Evolutionary conservation across 2,797 vertebrate genomes (phyloP), one percentile per base, ranked within the genome.

Genomic region (Tauraco hartlaubi): DNA sequence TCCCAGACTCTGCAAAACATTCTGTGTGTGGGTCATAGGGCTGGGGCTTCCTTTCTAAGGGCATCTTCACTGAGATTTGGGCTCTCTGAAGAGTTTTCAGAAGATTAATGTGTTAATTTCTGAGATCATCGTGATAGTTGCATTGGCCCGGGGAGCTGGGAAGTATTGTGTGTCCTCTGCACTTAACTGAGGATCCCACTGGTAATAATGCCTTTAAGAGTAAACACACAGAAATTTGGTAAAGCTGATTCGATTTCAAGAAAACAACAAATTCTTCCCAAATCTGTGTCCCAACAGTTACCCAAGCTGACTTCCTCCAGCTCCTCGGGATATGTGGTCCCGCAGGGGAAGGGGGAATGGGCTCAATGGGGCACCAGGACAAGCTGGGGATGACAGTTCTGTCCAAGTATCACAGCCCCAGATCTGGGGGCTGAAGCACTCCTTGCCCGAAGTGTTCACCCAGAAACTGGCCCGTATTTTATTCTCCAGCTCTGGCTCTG

Each of bases 91-190:
- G 43, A 12, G 8, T 64, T 72, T 68, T 73, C 25, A 41, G 51
- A 55, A 37, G 31, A 44, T 15, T 22, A n/a, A 2, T 6, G 20
- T 7, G 7, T 18, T 41, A 41, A 67, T 74, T 61, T 69, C 39
- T 2, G 3, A 39, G 15, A 35, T 49, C 20, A 44, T 18, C 26
- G 0, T 4, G 0, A 39, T 5, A 14, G 44, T 11, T 46, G 26
- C 35, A 0, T 6, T 41, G 29, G 3, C 23, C 16, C 6, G 6
- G 22, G 61, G n/a, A 76, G 15, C n/a, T 59, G 67, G 43, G 39
- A 37, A 49, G 8, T 23, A 3, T 3, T 22, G 4, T 18, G 6
- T 51, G 26, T 20, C 14, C 44, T 46, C 31, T 66, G 52, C n/a
- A 25, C 18, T 62, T 66, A 11, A 12, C 56, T 9, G 41, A 56